Base-by-base conservation (phyloP, 2,888 invertebrate species). In the Orthosia gracilis region DNA sequence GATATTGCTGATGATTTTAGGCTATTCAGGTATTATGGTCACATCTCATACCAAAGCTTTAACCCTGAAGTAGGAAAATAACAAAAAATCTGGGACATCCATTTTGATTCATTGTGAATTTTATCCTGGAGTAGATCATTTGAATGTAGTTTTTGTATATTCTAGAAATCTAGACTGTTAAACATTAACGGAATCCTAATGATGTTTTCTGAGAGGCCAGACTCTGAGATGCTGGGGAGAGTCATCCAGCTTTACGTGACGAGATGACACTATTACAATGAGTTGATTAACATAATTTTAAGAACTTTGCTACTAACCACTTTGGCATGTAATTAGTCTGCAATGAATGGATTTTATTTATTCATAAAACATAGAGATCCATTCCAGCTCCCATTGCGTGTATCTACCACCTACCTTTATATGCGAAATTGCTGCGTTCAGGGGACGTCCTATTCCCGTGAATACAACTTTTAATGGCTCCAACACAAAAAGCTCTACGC, bases 361-460 rank as follows among this genome's bases (percentile, higher is more conserved):
- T 31, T 31, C 4, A 4, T 31, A 31, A 31, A 31, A 3, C 4
- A 31, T 31, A 31, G 26, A 31, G 26, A 31, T n/a, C n/a, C n/a
- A n/a, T n/a, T n/a, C n/a, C n/a, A 55, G 13, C 47, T 31, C 26
- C 26, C 26, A 31, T 31, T 55, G 18, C 26, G 45, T n/a, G 17
- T 18, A 18, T 18, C 17, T 69, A 63, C 9, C 18, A 21, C 21
- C 68, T 67, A 52, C 26, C n/a, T n/a, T n/a, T n/a, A n/a, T n/a
- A 49, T 26, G 45, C 12, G 31, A 59, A 70, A 45, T 5, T n/a
- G 23, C 23, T 23, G n/a, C n/a, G 9, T 58, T 58, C 50, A 72
- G 9, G 58, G 13, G 26, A 49, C 3, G 7, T 47, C 31, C 21
- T 13, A 21, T 59, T 72, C 3, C 45, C n/a, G 15, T 21, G 64